Evolutionary conservation across 2,113 vertebrate species (phyloP).

Genomic region (Sapajus apella): DNA sequence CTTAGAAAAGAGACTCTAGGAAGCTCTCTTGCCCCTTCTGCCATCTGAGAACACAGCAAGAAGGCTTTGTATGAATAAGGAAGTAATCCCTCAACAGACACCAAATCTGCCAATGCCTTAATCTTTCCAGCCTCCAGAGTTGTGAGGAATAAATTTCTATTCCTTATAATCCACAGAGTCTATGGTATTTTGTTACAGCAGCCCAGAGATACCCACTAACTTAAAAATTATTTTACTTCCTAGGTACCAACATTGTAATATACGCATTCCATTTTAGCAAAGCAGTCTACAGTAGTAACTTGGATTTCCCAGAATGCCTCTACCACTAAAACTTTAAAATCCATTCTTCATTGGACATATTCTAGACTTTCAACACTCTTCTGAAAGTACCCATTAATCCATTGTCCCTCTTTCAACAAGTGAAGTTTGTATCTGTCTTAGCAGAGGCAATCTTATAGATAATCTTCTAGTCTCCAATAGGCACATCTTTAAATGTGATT

Average conservation of each 20-base stretch:
- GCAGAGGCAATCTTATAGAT: background rate
- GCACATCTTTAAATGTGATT: background rate
- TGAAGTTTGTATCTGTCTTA: background rate
- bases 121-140: background rate
- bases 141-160: background rate
- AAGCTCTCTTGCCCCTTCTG: fast-evolving
- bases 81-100: background rate
- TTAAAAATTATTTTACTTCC: background rate
- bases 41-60: background rate
- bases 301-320: background rate
- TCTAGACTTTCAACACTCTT: background rate
- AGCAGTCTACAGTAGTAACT: background rate
- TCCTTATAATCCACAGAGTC: background rate
- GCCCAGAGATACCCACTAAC: background rate
- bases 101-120: background rate
- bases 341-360: background rate
- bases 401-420: background rate
- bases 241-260: background rate
- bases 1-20: fast-evolving
- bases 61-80: background rate
- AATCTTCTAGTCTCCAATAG: background rate
- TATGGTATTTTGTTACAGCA: background rate
- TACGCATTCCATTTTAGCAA: background rate
- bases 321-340: background rate
- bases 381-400: background rate